Conservation (phyloP, 2,797 vertebrate species). For the Gallinago nigripennis region DNA sequence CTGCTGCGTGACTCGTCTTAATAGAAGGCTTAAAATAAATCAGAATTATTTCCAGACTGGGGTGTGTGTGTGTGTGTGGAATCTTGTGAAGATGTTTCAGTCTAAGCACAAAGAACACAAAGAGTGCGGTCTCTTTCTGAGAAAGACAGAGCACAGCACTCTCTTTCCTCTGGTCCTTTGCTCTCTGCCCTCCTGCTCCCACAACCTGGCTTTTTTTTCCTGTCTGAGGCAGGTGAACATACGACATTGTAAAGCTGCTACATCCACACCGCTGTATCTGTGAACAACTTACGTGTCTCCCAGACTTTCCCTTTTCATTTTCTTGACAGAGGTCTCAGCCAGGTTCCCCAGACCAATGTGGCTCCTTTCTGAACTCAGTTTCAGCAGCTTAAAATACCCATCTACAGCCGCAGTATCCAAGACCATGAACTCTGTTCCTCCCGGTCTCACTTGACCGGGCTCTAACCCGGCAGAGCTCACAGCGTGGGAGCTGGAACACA, state of each 20-base stretch:
- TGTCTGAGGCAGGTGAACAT: neutral
- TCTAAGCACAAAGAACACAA: conserved; percentile 25
- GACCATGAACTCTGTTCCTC: neutral
- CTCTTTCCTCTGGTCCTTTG: neutral
- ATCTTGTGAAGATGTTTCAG: conserved; percentile 26
- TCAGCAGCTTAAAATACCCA: neutral
- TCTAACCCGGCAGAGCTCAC: neutral
- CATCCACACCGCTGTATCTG: neutral
- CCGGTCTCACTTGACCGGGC: neutral
- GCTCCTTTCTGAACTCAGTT: neutral
- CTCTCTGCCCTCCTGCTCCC: conserved; percentile 8
- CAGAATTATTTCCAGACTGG: conserved; percentile 64
- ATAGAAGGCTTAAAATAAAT: conserved; percentile 57
- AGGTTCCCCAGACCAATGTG: neutral
- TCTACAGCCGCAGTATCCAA: neutral
- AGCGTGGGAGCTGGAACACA: neutral
- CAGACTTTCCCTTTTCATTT: neutral
- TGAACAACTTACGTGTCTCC: neutral
- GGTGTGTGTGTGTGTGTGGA: neutral
- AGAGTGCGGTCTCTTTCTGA: neutral
- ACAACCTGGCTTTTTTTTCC: neutral
- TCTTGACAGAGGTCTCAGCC: neutral
- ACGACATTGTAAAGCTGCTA: neutral
- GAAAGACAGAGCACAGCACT: neutral
- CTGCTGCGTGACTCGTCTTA: conserved; percentile 30